phyloP scores from a whole-genome alignment of 2,888 invertebrate genomes.

The Heteromyza rotundicornis region DNA sequence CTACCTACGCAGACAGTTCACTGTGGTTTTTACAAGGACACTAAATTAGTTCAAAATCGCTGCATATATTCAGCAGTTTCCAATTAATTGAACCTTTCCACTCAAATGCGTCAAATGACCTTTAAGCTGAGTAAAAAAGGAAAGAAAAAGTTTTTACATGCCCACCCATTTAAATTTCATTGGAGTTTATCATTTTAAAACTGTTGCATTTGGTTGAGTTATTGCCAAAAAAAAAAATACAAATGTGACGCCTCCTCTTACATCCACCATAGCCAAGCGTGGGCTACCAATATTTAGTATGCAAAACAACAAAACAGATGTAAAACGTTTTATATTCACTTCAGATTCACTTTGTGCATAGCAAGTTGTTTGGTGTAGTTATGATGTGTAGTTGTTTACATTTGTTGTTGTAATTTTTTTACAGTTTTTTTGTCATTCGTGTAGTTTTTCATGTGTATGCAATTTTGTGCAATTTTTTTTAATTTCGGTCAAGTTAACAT shows the following conservation, averaged over 20 bases:
- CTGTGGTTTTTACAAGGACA: too few species aligned
- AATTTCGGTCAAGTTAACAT: neutral
- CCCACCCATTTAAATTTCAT: neutral
- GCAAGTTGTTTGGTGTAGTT: neutral
- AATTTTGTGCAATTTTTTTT: neutral
- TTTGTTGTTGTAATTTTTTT: neutral
- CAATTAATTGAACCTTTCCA: conserved; percentile 9
- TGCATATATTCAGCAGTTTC: too few species aligned
- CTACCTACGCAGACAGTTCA: too few species aligned
- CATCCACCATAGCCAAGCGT: neutral
- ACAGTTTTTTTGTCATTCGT: neutral
- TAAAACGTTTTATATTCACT: conserved; percentile 53
- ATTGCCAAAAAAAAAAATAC: too few species aligned
- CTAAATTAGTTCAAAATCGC: too few species aligned
- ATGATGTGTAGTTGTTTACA: neutral
- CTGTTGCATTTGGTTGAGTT: too few species aligned
- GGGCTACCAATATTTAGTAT: conserved; percentile 42
- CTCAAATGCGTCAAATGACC: conserved; percentile 1
- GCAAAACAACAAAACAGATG: conserved; percentile 42
- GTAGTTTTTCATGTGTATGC: neutral
- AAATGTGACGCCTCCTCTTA: neutral
- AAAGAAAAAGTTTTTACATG: too few species aligned
- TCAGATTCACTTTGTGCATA: conserved; percentile 42
- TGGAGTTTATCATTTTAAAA: too few species aligned
- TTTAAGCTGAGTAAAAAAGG: too few species aligned